These are phyloP conservation scores for Aselliscus stoliczkanus DNA, from an alignment of 2,797 vertebrate genomes.

Conservation along the genomic window DNA sequence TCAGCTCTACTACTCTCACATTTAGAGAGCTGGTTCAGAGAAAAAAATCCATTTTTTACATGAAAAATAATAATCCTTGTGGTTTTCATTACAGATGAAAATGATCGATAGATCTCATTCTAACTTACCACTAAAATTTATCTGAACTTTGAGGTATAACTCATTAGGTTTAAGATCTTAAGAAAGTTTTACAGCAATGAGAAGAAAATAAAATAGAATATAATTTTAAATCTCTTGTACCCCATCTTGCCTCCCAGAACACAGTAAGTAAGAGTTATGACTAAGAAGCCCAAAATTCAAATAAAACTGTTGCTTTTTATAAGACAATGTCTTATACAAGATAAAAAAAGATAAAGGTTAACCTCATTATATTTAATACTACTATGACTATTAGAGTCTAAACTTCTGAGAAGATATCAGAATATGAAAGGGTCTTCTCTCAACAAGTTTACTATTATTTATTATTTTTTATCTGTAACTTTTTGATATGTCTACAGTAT, in stretches of 20 bases:
- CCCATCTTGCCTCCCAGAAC: neutral
- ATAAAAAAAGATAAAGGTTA: slow-evolving; percentile 7
- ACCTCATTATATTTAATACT: slow-evolving; percentile 18
- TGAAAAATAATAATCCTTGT: neutral
- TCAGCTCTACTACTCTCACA: neutral
- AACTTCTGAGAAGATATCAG: neutral
- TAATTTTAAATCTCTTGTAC: neutral
- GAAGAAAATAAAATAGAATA: neutral
- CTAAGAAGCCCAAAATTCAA: neutral
- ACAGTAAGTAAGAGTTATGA: neutral
- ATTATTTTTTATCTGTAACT: neutral
- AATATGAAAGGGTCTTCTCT: neutral
- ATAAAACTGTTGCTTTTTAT: neutral
- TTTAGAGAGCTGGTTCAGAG: neutral
- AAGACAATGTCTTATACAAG: neutral
- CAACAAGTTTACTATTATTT: neutral
- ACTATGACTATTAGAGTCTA: neutral
- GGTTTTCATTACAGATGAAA: neutral
- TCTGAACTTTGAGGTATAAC: neutral
- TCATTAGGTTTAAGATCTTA: neutral
- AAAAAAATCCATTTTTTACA: neutral
- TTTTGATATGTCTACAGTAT: neutral
- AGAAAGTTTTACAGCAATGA: neutral
- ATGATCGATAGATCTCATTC: neutral
- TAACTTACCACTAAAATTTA: neutral